These are phyloP conservation scores for Hemichromis elongatus DNA, from an alignment of 2,113 vertebrate genomes.

Conservation along the genomic window DNA sequence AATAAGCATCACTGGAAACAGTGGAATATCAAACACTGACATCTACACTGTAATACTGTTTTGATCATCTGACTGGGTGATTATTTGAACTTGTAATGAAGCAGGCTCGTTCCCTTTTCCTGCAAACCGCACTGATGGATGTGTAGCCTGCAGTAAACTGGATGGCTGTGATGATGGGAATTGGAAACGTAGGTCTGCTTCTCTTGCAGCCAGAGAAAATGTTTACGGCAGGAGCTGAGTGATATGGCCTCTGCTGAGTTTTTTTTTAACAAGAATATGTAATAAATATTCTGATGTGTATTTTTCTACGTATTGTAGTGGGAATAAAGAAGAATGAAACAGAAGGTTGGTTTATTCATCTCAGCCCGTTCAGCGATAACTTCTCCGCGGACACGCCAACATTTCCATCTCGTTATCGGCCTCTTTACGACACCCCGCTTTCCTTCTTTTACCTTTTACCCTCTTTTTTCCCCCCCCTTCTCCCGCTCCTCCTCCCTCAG, in stretches of 20 bases:
- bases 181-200: conserved; percentile 19
- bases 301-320: conserved; percentile 2
- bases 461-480: background rate
- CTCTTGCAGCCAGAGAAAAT: conserved; percentile 64
- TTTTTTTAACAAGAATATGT: conserved; percentile 27
- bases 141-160: conserved; percentile 18
- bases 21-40: conserved; percentile 29
- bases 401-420: background rate
- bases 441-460: background rate
- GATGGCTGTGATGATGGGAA: conserved; percentile 48
- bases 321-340: conserved; percentile 2
- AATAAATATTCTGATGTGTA: conserved; percentile 44
- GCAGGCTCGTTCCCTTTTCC: background rate
- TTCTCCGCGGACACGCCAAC: background rate
- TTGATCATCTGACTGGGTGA: conserved; percentile 51
- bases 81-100: conserved; percentile 60
- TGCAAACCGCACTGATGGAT: conserved; percentile 41
- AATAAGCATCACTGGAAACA: conserved; percentile 25
- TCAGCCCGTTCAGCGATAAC: background rate
- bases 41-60: conserved; percentile 22
- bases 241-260: conserved; percentile 44
- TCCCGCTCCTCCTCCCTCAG: background rate
- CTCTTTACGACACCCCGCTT: background rate
- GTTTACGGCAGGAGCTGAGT: conserved; percentile 66
- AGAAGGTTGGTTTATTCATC: background rate